phyloP scores from a whole-genome alignment of 1,140 invertebrate genomes.

The Tetramorium simillimum region DNA sequence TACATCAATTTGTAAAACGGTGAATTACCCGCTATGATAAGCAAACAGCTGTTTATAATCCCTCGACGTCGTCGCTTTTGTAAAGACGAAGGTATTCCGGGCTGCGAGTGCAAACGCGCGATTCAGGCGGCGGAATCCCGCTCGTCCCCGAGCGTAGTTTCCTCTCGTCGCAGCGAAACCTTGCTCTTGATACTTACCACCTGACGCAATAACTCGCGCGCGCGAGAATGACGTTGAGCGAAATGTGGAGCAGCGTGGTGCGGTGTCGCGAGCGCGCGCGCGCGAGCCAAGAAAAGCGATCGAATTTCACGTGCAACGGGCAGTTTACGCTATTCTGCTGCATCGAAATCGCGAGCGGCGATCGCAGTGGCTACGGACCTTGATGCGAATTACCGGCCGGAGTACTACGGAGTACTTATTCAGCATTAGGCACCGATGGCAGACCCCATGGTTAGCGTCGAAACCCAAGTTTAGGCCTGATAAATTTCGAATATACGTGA shows the following conservation, averaged over 20 bases:
- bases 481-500: not conserved
- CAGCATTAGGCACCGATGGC: not conserved
- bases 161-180: not conserved
- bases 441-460: not conserved
- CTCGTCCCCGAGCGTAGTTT: not conserved
- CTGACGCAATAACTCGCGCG: constrained; percentile 58
- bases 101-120: not conserved
- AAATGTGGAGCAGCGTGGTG: constrained; percentile 29
- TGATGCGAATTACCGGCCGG: constrained; percentile 34
- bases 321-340: constrained; percentile 52
- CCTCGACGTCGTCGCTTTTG: not conserved
- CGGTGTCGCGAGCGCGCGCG: constrained; percentile 18
- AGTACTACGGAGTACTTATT: not conserved
- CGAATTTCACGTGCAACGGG: constrained; percentile 65
- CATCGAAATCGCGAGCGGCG: constrained; percentile 56
- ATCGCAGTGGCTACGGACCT: constrained; percentile 37
- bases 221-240: not conserved
- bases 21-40: not conserved
- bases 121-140: not conserved
- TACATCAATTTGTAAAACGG: not conserved
- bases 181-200: constrained; percentile 47
- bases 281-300: constrained; percentile 58
- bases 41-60: not conserved
- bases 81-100: not conserved
- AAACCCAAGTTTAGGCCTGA: not conserved